Evolutionary conservation across 2,888 invertebrate species (phyloP).

Genomic region (Synanthedon andrenaeformis): DNA sequence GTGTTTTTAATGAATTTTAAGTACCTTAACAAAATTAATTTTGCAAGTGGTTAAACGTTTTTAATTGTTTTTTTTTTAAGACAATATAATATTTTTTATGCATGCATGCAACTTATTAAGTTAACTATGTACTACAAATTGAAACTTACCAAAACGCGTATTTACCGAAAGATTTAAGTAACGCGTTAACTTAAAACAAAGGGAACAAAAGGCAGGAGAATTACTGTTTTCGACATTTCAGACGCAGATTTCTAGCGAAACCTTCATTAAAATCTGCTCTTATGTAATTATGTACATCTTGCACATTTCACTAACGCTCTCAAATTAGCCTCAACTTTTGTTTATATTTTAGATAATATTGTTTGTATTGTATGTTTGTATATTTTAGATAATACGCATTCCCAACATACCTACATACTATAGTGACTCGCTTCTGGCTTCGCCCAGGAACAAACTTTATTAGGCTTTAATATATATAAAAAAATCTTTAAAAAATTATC

Average conservation of each 20-base stretch:
- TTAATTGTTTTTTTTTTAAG: too few relatives aligned
- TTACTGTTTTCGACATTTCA: conserved; percentile 38
- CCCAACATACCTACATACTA: background rate
- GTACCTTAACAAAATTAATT: too few relatives aligned
- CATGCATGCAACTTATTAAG: too few relatives aligned
- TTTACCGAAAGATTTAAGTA: conserved; percentile 18
- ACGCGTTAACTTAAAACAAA: conserved; percentile 28
- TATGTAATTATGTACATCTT: conserved; percentile 24
- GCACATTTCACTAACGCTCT: conserved; percentile 8
- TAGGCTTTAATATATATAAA: too few relatives aligned
- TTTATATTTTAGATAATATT: background rate
- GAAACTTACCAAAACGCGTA: conserved; percentile 1
- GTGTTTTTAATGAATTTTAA: too few relatives aligned
- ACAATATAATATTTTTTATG: too few relatives aligned
- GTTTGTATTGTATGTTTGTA: too few relatives aligned
- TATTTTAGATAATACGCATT: background rate
- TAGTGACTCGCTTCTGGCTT: too few relatives aligned
- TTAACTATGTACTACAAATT: too few relatives aligned
- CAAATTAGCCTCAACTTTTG: background rate
- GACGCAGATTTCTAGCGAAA: conserved; percentile 25
- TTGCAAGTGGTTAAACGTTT: too few relatives aligned
- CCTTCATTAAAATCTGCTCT: conserved; percentile 40
- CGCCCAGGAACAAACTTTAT: too few relatives aligned
- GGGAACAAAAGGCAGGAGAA: conserved; percentile 37
- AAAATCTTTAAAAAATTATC: too few relatives aligned